Base-by-base conservation (phyloP, 2,797 vertebrate genomes). In the Euphonia xanthogaster region DNA sequence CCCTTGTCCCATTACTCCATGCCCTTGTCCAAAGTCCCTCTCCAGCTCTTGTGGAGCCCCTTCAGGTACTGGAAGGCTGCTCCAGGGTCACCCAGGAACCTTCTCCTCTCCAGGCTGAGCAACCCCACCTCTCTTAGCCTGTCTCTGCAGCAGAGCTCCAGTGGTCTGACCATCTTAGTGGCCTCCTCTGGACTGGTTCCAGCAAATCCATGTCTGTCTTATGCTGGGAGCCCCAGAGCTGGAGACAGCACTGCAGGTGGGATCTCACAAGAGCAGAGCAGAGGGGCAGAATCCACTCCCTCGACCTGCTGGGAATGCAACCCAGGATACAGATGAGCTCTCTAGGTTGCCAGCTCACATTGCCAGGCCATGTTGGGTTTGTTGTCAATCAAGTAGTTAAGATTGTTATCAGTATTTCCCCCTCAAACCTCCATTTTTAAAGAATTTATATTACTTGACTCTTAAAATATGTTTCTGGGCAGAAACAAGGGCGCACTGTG, bases 401-500 rank as follows among this genome's bases (percentile, higher is more conserved):
- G 67, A 91, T 37, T 28, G 28, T 42, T 92, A 89, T 89, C 86
- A 75, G 61, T 50, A 89, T 68, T 87, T 86, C 81, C 78, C 78
- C 74, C 74, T 71, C 27, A 86, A 82, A 89, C 65, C 42, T 72
- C 68, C 4, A 48, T 88, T 91, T 94, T 89, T 58, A 80, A 93
- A 63, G 84, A 74, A 89, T 94, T 86, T 80, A 22, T 88, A 66
- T 91, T 92, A 80, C 91, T 90, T 66, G 75, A 93, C 65, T 80
- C 30, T 72, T 87, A 57, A 95, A 96, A 65, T 57, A 72, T 50
- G 68, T 68, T 96, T 84, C 82, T 67, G 86, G 81, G 84, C 47
- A 95, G 92, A 94, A 96, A 96, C 81, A 96, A 95, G 84, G 61
- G 28, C 1, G 3, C 58, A 90, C 81, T 93, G 81, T 90, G 82